phyloP scores from a whole-genome alignment of 2,797 vertebrate genomes.

The Denticeps clupeoides region DNA sequence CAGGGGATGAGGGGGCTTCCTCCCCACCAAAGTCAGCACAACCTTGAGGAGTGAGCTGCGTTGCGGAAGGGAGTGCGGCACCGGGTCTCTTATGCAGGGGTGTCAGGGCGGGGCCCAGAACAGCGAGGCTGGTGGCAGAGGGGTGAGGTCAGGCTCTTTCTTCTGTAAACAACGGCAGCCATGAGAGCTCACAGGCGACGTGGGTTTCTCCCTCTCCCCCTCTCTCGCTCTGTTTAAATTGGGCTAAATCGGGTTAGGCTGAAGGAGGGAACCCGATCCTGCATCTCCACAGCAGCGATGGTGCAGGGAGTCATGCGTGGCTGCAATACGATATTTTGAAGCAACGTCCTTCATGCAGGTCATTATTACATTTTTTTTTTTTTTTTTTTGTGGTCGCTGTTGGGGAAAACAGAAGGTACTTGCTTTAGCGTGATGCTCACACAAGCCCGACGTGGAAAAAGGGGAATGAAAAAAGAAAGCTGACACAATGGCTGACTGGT shows the following conservation, averaged over 20 bases:
- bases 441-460: constrained; percentile 12
- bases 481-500: background rate
- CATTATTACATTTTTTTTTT: constrained; percentile 6
- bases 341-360: constrained; percentile 7
- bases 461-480: background rate
- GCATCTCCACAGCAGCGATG: constrained; percentile 16
- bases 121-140: constrained; percentile 10
- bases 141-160: constrained; percentile 32
- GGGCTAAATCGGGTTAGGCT: constrained; percentile 47
- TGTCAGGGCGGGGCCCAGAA: constrained; percentile 7
- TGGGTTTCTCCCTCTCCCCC: constrained; percentile 14
- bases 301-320: constrained; percentile 9
- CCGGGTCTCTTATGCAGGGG: constrained; percentile 7
- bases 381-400: constrained; percentile 37
- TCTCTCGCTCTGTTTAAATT: constrained; percentile 1
- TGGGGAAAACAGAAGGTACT: too few species aligned
- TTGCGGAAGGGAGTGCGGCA: constrained; percentile 6
- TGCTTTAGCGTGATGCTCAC: background rate
- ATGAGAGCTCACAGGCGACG: constrained; percentile 29
- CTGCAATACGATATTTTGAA: constrained; percentile 5
- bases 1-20: background rate
- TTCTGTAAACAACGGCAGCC: constrained; percentile 39
- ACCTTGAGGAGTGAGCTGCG: constrained; percentile 9
- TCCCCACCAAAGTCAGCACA: constrained; percentile 18
- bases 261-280: constrained; percentile 35